Conservation (phyloP, 1,140 invertebrate genomes). For the Trialeurodes vaporariorum region DNA sequence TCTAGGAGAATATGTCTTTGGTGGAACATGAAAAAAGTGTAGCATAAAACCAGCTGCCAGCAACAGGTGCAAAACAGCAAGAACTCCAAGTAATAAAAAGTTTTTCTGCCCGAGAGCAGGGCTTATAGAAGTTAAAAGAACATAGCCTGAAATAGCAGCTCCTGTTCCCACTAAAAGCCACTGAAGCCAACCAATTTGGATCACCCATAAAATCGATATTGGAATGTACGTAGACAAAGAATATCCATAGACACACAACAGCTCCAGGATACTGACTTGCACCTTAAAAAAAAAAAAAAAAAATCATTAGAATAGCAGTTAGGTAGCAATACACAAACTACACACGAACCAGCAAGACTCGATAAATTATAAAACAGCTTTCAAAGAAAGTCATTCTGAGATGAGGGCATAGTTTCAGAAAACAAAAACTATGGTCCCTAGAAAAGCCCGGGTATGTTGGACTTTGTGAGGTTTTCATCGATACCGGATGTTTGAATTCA, state of each 20-base stretch:
- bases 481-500: too few relatives aligned
- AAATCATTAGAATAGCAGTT: slow-evolving; percentile 12
- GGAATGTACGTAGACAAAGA: slow-evolving; percentile 89
- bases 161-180: slow-evolving; percentile 72
- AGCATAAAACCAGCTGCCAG: slow-evolving; percentile 77
- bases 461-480: too few relatives aligned
- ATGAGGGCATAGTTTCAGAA: too few relatives aligned
- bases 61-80: slow-evolving; percentile 63
- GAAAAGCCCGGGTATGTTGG: too few relatives aligned
- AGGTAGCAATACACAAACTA: too few relatives aligned
- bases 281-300: slow-evolving; percentile 14
- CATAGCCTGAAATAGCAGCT: slow-evolving; percentile 68
- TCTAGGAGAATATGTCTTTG: not conserved
- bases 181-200: slow-evolving; percentile 69
- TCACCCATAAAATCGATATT: slow-evolving; percentile 85
- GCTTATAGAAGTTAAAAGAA: slow-evolving; percentile 67
- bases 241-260: slow-evolving; percentile 91
- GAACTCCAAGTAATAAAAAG: slow-evolving; percentile 53
- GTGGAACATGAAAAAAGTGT: slow-evolving; percentile 43
- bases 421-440: too few relatives aligned
- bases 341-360: too few relatives aligned
- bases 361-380: too few relatives aligned
- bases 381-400: too few relatives aligned
- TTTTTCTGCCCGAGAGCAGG: slow-evolving; percentile 52
- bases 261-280: slow-evolving; percentile 47